phyloP scores from a whole-genome alignment of 2,888 invertebrate genomes.

The Trilocha varians region DNA sequence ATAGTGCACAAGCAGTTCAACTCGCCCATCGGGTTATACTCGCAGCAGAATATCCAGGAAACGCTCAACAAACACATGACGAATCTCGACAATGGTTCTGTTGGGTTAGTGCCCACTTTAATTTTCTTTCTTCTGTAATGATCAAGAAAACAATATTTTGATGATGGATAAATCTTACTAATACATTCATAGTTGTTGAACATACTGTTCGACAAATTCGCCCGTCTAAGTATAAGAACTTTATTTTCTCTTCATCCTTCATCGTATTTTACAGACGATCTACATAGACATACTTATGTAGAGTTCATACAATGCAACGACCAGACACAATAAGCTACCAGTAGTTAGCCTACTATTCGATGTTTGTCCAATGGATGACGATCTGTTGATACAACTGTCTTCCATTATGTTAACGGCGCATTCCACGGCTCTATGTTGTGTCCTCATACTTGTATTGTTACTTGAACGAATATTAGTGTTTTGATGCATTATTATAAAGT shows the following conservation, averaged over 20 bases:
- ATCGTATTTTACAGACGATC: no score
- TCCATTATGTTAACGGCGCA: background rate
- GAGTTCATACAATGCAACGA: background rate
- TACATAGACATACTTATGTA: background rate
- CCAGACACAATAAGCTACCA: background rate
- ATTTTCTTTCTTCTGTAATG: no score
- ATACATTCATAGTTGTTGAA: no score
- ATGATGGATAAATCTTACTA: no score
- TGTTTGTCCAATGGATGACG: constrained; percentile 14
- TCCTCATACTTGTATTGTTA: background rate
- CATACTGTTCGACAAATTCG: no score
- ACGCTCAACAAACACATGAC: constrained; percentile 84
- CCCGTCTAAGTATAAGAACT: no score
- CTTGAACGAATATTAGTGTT: background rate
- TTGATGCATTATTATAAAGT: background rate
- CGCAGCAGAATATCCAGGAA: constrained; percentile 85
- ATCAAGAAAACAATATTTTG: no score
- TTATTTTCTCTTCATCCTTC: no score
- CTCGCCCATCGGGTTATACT: constrained; percentile 89
- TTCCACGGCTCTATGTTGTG: background rate
- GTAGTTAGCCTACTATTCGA: constrained; percentile 8
- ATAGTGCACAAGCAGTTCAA: constrained; percentile 93
- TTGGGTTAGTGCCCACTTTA: constrained; percentile 79
- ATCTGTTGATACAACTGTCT: constrained; percentile 19
- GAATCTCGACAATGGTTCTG: constrained; percentile 83